Percentiles rank a stretch among this genome's conserved stretches.
phyloP scores from a whole-genome alignment of 2,888 invertebrate species.

The Oscheius sp. region DNA sequence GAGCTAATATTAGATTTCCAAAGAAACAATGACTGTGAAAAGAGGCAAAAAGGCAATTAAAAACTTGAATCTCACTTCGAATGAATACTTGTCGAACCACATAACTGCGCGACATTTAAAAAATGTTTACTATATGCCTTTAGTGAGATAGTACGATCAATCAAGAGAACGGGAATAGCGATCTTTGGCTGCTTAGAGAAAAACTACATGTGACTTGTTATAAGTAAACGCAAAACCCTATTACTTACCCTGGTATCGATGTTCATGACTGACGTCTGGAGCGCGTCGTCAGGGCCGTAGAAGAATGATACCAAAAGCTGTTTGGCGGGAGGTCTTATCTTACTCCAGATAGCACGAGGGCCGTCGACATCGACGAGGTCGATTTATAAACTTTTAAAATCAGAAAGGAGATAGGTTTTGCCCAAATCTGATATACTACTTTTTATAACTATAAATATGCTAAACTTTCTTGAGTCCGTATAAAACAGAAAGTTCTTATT shows the following conservation, averaged over 20 bases:
- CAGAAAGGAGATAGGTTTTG: no score
- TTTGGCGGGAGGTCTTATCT: conserved; percentile 28
- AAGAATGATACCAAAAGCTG: conserved; percentile 27
- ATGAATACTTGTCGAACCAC: background rate
- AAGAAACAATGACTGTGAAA: no score
- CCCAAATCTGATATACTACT: background rate
- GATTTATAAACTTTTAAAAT: conserved; percentile 3
- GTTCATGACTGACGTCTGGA: conserved; percentile 24
- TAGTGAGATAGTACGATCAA: no score
- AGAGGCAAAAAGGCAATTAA: no score
- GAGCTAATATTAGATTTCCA: no score
- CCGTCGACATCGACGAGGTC: conserved; percentile 2
- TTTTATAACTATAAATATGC: no score
- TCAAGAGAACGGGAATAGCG: no score
- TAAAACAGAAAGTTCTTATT: no score
- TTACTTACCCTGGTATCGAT: conserved; percentile 17
- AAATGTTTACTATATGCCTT: conserved; percentile 1
- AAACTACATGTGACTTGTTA: no score
- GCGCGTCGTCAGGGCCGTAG: conserved; percentile 18
- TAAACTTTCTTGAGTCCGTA: no score
- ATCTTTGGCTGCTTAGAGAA: no score
- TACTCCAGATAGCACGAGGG: conserved; percentile 17
- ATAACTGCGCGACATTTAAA: background rate
- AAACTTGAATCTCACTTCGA: background rate
- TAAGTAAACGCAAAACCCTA: background rate